Evolutionary conservation across 2,888 invertebrate genomes (phyloP), one percentile per base, ranked within the genome.

Genomic region (Cyaniris semiargus): DNA sequence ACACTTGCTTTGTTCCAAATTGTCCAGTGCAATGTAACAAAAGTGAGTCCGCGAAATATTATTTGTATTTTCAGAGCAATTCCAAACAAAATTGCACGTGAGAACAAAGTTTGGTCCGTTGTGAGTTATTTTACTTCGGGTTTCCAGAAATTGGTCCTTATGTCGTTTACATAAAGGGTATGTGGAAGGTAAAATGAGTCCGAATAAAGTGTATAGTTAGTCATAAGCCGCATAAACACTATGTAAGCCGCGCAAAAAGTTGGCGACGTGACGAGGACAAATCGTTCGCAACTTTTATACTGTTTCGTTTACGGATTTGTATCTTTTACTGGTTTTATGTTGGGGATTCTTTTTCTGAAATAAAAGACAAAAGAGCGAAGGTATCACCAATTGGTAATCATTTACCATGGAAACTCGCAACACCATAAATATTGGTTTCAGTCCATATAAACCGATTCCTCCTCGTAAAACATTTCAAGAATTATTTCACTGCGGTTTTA

Each of bases 151-250:
- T 18, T 18, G 4, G 18, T 18, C 18, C 18, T 53, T 53, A 53
- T 53, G 1, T 53, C 53, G 53, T 53, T 15, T 1, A 4, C 15
- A 18, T 18, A 18, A 53, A 53, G 53, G 53, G 18, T 18, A 18
- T 53, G 18, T 53, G 53, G 18, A 18, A 53, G 15, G 53, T 53
- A 53, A 53, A 53, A 53, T 53, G 18, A 53, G 15, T 18, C 53
- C 18, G 18, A 53, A 53, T 18, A 18, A 53, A 53, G 53, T 53
- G 53, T 53, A 53, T 53, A 53, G 53, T 76, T 70, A 31, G 70
- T 76, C 76, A 76, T 70, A 76, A 76, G 70, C 70, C 70, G 53
- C 70, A 70, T 76, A 70, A 76, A 76, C 76, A 70, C 76, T 76
- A 70, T 53, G 31, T 60, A 76, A 76, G 31, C 70, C 70, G 48